Conservation (phyloP, 2,797 vertebrate species). For the Caiman crocodilus region DNA sequence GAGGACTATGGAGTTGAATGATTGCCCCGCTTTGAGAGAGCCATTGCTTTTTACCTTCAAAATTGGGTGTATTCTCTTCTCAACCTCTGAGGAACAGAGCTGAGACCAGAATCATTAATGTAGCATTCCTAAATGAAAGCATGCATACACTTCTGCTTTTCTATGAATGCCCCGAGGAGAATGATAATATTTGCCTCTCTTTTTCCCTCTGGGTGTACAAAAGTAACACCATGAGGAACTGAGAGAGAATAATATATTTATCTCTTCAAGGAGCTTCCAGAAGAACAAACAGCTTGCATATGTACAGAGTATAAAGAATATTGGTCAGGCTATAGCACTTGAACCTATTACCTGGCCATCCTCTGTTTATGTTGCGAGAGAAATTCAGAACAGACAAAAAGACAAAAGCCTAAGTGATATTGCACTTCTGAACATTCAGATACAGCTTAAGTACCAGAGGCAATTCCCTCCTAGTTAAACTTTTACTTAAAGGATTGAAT, state of each 20-base stretch:
- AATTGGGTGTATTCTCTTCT: not conserved
- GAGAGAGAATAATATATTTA: not conserved
- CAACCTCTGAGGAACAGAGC: not conserved
- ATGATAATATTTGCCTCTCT: slow-evolving; percentile 3
- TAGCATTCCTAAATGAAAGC: not conserved
- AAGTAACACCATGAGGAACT: not conserved
- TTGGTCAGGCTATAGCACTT: slow-evolving; percentile 2
- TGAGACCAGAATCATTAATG: not conserved
- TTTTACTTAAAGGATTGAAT: not conserved
- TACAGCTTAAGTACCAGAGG: not conserved
- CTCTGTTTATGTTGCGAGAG: slow-evolving; percentile 12
- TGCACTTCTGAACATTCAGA: not conserved
- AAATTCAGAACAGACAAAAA: not conserved
- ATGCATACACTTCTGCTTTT: not conserved
- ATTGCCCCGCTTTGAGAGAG: not conserved
- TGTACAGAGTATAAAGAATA: not conserved
- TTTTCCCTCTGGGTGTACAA: not conserved
- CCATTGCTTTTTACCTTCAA: not conserved
- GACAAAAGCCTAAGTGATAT: not conserved
- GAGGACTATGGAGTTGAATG: not conserved
- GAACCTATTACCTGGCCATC: not conserved
- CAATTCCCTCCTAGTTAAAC: not conserved
- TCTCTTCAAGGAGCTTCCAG: slow-evolving; percentile 32
- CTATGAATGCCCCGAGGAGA: not conserved
- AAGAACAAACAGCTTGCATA: not conserved